These are phyloP conservation scores for Sipha flava DNA, from an alignment of 1,140 invertebrate species.

Conservation along the genomic window DNA sequence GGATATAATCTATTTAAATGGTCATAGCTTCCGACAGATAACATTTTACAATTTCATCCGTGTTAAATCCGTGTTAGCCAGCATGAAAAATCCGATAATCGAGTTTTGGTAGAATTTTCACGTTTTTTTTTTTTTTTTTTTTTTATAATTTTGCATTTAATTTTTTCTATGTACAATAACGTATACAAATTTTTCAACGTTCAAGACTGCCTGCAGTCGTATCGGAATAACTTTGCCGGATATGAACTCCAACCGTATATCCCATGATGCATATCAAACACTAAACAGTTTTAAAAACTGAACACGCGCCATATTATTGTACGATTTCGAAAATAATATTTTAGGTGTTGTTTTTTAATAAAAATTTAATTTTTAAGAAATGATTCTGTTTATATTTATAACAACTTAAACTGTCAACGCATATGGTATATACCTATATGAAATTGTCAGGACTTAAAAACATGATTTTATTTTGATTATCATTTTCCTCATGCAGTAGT, in stretches of 20 bases:
- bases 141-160: background rate
- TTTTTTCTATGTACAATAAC: background rate
- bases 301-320: background rate
- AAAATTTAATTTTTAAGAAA: too few species aligned
- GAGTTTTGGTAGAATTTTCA: background rate
- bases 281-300: background rate
- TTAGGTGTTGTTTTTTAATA: too few species aligned
- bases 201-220: background rate
- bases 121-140: background rate
- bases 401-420: too few species aligned
- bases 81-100: constrained; percentile 5
- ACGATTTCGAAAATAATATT: too few species aligned
- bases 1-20: background rate
- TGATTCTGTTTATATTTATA: too few species aligned
- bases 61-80: background rate
- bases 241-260: constrained; percentile 2
- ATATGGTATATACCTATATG: too few species aligned
- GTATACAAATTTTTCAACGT: constrained; percentile 10
- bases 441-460: too few species aligned
- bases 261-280: background rate
- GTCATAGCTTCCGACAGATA: background rate
- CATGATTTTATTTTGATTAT: too few species aligned
- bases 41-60: background rate
- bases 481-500: too few species aligned
- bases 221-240: background rate